A percentile compares a stretch with the other conserved stretches of the same genome.
These are phyloP conservation scores for Ibidorhyncha struthersii DNA, from an alignment of 2,113 vertebrate genomes.

Conservation along the genomic window DNA sequence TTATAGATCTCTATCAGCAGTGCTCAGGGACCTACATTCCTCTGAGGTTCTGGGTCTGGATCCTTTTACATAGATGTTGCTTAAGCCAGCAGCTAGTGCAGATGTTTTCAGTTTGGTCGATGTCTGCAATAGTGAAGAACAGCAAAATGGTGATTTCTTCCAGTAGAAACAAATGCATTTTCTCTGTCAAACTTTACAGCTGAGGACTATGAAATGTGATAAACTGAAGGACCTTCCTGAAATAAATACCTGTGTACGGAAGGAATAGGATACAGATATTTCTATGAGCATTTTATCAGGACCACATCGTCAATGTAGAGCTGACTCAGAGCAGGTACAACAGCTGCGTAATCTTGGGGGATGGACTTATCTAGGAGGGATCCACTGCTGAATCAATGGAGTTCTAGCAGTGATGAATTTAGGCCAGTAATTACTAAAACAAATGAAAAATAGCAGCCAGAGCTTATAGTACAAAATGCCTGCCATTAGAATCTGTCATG, in stretches of 20 bases:
- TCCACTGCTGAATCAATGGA: background rate
- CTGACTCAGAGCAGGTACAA: background rate
- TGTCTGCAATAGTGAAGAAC: background rate
- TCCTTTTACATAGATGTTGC: background rate
- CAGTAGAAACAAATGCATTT: background rate
- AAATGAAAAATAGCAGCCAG: background rate
- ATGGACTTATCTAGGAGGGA: background rate
- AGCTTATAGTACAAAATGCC: background rate
- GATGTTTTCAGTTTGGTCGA: background rate
- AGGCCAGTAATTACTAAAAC: background rate
- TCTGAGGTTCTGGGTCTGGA: background rate
- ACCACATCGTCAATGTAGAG: background rate
- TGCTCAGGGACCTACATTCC: background rate
- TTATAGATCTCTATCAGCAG: background rate
- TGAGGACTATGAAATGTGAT: background rate
- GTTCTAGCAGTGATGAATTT: background rate
- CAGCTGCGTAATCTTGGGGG: background rate
- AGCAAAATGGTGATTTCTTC: background rate
- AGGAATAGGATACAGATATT: background rate
- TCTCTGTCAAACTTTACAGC: background rate
- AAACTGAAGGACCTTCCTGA: background rate
- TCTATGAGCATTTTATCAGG: background rate
- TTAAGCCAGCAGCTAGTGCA: background rate
- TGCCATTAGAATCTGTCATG: background rate
- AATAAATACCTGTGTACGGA: background rate